A percentile compares a stretch with the other conserved stretches of the same genome.
phyloP scores from a whole-genome alignment of 2,113 vertebrate genomes.

The Catagonus wagneri region DNA sequence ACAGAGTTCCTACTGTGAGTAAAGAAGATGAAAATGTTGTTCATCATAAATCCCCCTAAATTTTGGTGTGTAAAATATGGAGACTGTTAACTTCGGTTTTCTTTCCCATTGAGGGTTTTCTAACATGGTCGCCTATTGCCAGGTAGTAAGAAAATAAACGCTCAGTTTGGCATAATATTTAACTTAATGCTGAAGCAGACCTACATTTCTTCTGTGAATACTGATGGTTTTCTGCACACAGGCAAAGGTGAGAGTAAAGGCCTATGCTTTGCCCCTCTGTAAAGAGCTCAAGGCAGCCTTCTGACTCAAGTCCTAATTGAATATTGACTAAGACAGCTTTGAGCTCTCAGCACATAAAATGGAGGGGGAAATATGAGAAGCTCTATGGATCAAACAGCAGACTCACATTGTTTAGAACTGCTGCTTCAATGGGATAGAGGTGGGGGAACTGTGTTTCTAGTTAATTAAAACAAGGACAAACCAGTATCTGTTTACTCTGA shows the following conservation, averaged over 20 bases:
- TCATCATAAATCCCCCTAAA: neutral
- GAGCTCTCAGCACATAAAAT: slow-evolving; percentile 5
- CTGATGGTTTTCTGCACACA: slow-evolving; percentile 1
- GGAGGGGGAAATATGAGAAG: neutral
- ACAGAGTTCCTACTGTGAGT: neutral
- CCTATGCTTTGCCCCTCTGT: neutral
- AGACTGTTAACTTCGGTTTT: neutral
- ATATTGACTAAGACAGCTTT: slow-evolving; percentile 67
- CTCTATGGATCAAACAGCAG: slow-evolving; percentile 8
- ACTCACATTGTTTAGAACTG: slow-evolving; percentile 15
- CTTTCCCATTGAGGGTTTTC: neutral
- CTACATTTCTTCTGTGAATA: slow-evolving; percentile 27
- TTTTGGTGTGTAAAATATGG: neutral
- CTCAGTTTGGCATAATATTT: slow-evolving; percentile 50
- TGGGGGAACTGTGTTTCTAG: neutral
- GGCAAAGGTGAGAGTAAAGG: neutral
- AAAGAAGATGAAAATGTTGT: neutral
- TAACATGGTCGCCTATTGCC: neutral
- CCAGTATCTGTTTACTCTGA: neutral
- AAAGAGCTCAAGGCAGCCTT: slow-evolving; percentile 37
- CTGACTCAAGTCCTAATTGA: slow-evolving; percentile 55
- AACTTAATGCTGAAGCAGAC: slow-evolving; percentile 25
- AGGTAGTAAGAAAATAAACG: slow-evolving; percentile 19
- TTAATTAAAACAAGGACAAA: slow-evolving; percentile 56
- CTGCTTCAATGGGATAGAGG: neutral